These are phyloP conservation scores for Cerastoderma edule DNA, from an alignment of 2,888 invertebrate genomes.

Conservation along the genomic window DNA sequence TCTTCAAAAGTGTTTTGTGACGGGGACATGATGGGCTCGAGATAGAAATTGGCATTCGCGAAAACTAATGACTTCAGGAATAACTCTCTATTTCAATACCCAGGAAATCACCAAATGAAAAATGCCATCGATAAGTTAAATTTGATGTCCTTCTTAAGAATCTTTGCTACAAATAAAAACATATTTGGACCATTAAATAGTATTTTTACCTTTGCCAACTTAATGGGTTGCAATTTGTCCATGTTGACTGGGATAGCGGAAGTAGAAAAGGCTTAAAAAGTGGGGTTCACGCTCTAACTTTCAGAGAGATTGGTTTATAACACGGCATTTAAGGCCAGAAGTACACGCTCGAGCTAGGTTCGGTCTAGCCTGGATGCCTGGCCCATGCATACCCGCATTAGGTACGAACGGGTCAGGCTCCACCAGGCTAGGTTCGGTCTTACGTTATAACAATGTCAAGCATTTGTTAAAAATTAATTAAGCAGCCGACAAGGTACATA, in stretches of 20 bases:
- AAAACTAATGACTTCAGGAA: slow-evolving; percentile 2
- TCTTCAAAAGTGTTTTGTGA: neutral
- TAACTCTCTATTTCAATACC: no score
- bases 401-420: neutral
- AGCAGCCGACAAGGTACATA: neutral
- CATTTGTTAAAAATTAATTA: neutral
- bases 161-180: neutral
- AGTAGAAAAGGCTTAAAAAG: slow-evolving; percentile 15
- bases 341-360: neutral
- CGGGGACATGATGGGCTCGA: no score
- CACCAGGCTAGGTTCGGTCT: neutral
- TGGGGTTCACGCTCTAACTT: slow-evolving; percentile 17
- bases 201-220: slow-evolving; percentile 26
- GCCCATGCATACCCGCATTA: neutral
- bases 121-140: no score
- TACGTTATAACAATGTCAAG: neutral
- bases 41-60: neutral
- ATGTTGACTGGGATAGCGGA: slow-evolving; percentile 26
- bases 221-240: slow-evolving; percentile 34
- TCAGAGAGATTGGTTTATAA: neutral
- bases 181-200: neutral
- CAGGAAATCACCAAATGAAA: no score
- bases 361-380: neutral
- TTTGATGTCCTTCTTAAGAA: no score
- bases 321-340: neutral